Evolutionary conservation across 2,888 invertebrate species (phyloP).

Genomic region (Strigamia crassipes): DNA sequence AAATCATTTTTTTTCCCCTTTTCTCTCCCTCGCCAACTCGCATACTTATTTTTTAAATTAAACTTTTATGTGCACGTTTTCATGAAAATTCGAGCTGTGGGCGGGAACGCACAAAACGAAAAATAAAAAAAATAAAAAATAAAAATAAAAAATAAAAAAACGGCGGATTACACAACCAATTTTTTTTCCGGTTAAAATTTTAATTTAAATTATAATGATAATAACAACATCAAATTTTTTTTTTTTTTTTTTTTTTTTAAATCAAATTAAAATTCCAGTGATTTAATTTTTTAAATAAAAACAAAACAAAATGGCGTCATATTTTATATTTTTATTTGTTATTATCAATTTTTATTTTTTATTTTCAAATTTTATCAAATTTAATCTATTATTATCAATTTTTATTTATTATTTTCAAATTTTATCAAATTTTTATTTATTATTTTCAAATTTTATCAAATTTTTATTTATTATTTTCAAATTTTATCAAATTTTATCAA

Average conservation of each 20-base stretch:
- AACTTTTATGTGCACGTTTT: slow-evolving; percentile 28
- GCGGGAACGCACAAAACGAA: neutral
- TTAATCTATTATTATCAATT: too few species aligned
- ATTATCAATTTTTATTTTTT: too few species aligned
- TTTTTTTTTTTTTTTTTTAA: too few species aligned
- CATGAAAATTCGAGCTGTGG: neutral
- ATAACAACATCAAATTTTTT: too few species aligned
- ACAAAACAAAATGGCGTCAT: neutral
- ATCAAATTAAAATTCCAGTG: neutral
- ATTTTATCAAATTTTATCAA: too few species aligned
- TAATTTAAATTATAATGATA: neutral
- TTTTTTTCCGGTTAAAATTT: neutral
- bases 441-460: too few species aligned
- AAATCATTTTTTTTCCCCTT: neutral
- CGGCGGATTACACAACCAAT: neutral
- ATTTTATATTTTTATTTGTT: too few species aligned
- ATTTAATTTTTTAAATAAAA: neutral
- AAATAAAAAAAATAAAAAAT: neutral
- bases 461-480: too few species aligned
- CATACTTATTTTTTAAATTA: neutral
- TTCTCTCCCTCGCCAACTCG: too few species aligned
- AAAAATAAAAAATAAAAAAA: neutral
- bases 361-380: too few species aligned
- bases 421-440: too few species aligned
- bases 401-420: too few species aligned